Conservation (phyloP, 2,797 vertebrate genomes). For the Hemitrygon akajei region DNA sequence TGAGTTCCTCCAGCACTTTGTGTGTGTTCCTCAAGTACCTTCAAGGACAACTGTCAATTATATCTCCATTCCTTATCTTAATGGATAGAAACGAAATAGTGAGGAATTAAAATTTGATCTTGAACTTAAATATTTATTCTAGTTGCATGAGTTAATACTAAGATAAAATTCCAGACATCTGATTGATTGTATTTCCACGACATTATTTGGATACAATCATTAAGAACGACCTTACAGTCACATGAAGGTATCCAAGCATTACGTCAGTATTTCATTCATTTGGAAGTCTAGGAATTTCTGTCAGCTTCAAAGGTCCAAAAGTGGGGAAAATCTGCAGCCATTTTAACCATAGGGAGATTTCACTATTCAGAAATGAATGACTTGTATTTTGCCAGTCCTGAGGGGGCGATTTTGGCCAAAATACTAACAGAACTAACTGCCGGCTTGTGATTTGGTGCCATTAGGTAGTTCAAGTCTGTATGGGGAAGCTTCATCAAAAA, state of each 20-base stretch:
- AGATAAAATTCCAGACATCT: background rate
- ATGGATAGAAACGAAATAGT: background rate
- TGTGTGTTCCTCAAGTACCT: too few relatives aligned
- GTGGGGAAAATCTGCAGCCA: background rate
- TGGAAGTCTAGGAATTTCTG: background rate
- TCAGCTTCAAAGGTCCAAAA: background rate
- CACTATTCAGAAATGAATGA: background rate
- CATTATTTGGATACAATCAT: background rate
- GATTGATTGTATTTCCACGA: background rate
- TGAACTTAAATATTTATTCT: background rate
- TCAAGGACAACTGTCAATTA: background rate
- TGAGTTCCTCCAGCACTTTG: too few relatives aligned
- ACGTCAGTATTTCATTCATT: background rate
- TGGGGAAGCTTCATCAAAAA: background rate
- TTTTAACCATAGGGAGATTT: background rate
- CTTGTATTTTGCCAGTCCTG: background rate
- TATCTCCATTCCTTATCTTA: background rate
- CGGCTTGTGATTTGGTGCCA: background rate
- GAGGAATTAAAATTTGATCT: background rate
- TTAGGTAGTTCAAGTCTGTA: background rate
- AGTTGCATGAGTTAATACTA: conserved; percentile 12
- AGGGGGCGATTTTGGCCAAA: background rate
- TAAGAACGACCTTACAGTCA: background rate
- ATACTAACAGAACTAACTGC: background rate
- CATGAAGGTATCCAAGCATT: background rate